Conservation (phyloP, 2,113 vertebrate species). For the Pluvianellus socialis region DNA sequence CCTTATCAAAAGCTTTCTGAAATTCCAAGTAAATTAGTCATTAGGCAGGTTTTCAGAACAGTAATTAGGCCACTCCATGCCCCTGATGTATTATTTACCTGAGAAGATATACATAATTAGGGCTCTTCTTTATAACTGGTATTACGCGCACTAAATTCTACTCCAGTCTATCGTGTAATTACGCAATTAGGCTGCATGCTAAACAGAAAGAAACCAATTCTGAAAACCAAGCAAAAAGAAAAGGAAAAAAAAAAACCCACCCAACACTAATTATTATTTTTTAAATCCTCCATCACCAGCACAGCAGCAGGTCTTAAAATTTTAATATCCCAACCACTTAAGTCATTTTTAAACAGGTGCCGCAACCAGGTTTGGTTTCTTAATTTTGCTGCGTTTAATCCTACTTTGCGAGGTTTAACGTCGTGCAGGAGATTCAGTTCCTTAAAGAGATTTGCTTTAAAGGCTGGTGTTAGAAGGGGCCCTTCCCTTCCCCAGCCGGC, state of each 20-base stretch:
- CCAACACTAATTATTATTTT: conserved; percentile 29
- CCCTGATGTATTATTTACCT: conserved; percentile 69
- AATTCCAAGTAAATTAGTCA: conserved; percentile 61
- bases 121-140: conserved; percentile 66
- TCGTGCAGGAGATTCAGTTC: neutral
- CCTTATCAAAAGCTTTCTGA: conserved; percentile 60
- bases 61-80: conserved; percentile 48
- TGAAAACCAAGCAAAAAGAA: conserved; percentile 26
- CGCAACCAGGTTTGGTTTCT: neutral
- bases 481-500: neutral
- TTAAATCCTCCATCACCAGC: conserved; percentile 33
- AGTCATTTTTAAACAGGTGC: conserved; percentile 20
- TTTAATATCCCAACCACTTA: conserved; percentile 11
- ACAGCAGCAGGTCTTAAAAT: conserved; percentile 20
- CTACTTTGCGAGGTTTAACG: neutral
- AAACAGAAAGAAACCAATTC: conserved; percentile 52
- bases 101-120: conserved; percentile 68
- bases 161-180: conserved; percentile 68
- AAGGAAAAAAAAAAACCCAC: neutral
- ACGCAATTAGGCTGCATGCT: conserved; percentile 51
- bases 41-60: conserved; percentile 58
- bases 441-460: neutral
- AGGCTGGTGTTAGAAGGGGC: neutral
- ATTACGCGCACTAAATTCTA: conserved; percentile 62
- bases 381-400: neutral